Conservation (phyloP, 2,797 vertebrate species). For the Graptemys geographica region DNA sequence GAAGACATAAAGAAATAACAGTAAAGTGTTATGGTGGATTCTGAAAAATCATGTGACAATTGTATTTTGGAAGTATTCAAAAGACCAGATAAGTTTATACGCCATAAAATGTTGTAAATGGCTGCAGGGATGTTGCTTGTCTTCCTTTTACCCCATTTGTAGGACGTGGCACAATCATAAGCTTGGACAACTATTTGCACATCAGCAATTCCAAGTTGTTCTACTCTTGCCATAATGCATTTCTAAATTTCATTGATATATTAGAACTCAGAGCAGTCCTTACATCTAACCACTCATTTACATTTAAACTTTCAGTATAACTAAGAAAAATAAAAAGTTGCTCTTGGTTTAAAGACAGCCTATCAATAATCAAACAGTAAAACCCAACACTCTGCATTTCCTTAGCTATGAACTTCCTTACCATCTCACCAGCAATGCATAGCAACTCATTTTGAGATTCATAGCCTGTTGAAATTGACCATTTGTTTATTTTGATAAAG, state of each 20-base stretch:
- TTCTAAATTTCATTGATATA: neutral
- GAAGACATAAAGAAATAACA: neutral
- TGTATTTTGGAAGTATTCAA: neutral
- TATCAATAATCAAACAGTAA: conserved; percentile 1
- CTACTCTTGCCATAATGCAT: neutral
- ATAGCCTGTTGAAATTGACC: conserved; percentile 44
- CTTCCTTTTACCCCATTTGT: neutral
- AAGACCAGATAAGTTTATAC: neutral
- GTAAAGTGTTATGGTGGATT: neutral
- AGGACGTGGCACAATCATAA: neutral
- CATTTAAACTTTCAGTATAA: neutral
- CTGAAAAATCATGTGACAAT: neutral
- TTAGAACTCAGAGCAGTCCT: neutral
- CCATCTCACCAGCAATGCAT: neutral
- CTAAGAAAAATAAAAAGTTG: neutral
- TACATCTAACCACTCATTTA: neutral
- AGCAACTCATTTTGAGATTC: neutral
- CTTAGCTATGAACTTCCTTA: neutral
- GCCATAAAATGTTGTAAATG: neutral
- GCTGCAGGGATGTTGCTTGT: neutral
- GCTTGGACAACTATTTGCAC: neutral
- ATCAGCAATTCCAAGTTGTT: neutral
- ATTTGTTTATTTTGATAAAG: neutral
- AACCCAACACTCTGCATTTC: neutral
- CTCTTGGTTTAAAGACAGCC: neutral